A percentile compares a stretch with the other conserved stretches of the same genome.
phyloP scores from a whole-genome alignment of 2,888 invertebrate species.

The Spodoptera littoralis region DNA sequence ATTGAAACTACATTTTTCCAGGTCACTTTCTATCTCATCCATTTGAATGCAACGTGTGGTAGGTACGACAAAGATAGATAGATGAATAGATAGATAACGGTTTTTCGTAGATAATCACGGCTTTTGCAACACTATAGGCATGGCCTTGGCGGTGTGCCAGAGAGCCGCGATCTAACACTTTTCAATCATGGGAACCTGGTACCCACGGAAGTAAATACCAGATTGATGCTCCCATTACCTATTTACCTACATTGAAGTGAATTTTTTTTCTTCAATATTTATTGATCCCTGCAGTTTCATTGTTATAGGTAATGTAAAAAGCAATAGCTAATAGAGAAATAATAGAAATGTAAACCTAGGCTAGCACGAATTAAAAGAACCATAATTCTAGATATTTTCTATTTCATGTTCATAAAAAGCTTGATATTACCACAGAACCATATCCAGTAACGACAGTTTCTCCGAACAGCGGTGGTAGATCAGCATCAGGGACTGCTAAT shows the following conservation, averaged over 20 bases:
- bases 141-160: conserved; percentile 36
- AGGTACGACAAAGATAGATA: conserved; percentile 22
- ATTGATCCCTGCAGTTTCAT: too few relatives aligned
- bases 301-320: too few relatives aligned
- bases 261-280: too few relatives aligned
- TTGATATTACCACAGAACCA: conserved; percentile 77
- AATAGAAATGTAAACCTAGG: conserved; percentile 9
- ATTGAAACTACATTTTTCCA: neutral
- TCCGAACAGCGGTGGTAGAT: conserved; percentile 73
- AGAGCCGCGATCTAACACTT: conserved; percentile 27
- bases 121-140: conserved; percentile 29
- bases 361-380: too few relatives aligned
- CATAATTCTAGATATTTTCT: too few relatives aligned
- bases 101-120: conserved; percentile 20
- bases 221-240: conserved; percentile 36
- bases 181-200: conserved; percentile 43
- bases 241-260: too few relatives aligned
- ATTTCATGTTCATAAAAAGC: too few relatives aligned
- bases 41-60: neutral
- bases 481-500: conserved; percentile 67
- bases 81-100: neutral
- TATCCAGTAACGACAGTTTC: conserved; percentile 83
- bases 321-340: conserved; percentile 5
- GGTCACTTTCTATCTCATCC: neutral
- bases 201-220: conserved; percentile 51